These are phyloP conservation scores for Bucco capensis DNA, from an alignment of 2,113 vertebrate genomes.

Conservation along the genomic window DNA sequence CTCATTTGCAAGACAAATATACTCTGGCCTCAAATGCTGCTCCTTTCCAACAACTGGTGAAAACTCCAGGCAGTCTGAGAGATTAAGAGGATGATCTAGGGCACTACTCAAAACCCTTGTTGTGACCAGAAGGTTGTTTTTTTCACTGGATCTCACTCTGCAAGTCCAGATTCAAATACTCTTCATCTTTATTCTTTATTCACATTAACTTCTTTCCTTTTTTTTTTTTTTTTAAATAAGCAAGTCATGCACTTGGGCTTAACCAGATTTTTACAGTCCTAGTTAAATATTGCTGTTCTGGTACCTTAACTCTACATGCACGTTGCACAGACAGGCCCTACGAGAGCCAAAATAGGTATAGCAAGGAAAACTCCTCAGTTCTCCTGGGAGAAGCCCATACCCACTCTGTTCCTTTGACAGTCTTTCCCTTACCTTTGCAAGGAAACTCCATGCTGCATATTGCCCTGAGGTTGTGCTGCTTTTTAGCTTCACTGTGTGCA, in stretches of 20 bases:
- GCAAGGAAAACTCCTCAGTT: background rate
- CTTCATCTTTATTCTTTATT: too few relatives aligned
- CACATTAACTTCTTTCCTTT: too few relatives aligned
- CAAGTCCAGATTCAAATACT: constrained; percentile 5
- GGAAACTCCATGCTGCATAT: constrained; percentile 82
- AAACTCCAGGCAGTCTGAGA: constrained; percentile 21
- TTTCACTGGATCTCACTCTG: background rate
- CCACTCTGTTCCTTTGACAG: background rate
- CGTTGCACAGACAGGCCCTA: background rate
- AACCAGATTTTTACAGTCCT: too few relatives aligned
- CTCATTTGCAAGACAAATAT: constrained; percentile 38
- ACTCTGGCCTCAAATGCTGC: background rate
- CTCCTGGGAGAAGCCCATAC: background rate
- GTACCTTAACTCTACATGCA: rapidly evolving
- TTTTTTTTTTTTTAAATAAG: too few relatives aligned
- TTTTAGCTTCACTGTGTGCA: constrained; percentile 84
- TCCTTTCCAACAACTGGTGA: constrained; percentile 27
- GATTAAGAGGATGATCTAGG: constrained; percentile 46
- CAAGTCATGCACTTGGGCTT: too few relatives aligned
- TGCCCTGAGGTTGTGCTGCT: constrained; percentile 77
- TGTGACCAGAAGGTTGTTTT: background rate
- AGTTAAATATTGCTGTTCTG: too few relatives aligned
- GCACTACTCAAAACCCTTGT: constrained; percentile 36
- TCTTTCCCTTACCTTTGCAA: constrained; percentile 86
- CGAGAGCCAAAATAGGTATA: rapidly evolving